Evolutionary conservation across 2,888 invertebrate genomes (phyloP).

Genomic region (Apodemia zela): DNA sequence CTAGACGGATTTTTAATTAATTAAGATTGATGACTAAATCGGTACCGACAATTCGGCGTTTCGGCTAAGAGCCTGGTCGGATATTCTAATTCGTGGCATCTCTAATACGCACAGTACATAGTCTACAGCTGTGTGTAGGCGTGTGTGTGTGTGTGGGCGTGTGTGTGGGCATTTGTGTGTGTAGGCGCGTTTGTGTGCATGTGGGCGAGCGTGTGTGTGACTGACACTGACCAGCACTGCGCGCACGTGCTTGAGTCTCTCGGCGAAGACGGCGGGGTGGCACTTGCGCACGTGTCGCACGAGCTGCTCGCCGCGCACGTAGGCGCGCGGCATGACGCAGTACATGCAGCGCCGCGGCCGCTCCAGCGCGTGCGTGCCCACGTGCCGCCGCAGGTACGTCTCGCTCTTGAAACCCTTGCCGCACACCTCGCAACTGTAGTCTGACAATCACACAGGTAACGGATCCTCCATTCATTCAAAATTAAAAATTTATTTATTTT

Average conservation of each 20-base stretch:
- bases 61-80: no score
- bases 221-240: constrained; percentile 36
- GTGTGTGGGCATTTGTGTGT: no score
- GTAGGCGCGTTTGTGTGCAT: constrained; percentile 14
- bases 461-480: no score
- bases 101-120: no score
- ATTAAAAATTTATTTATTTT: no score
- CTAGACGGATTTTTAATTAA: no score
- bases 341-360: constrained; percentile 88
- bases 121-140: no score
- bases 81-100: no score
- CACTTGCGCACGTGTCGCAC: constrained; percentile 87
- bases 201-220: background rate
- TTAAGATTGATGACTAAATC: no score
- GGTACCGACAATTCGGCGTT: no score
- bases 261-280: constrained; percentile 83
- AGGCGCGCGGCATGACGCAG: constrained; percentile 84
- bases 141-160: background rate
- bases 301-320: constrained; percentile 89
- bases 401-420: constrained; percentile 84
- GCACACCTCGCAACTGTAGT: constrained; percentile 74
- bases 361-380: constrained; percentile 86
- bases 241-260: constrained; percentile 61
- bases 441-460: constrained; percentile 34
- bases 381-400: constrained; percentile 85